Evolutionary conservation across 2,888 invertebrate species (phyloP), one percentile per base, ranked within the genome.

Genomic region (Phymatocera aterrima): DNA sequence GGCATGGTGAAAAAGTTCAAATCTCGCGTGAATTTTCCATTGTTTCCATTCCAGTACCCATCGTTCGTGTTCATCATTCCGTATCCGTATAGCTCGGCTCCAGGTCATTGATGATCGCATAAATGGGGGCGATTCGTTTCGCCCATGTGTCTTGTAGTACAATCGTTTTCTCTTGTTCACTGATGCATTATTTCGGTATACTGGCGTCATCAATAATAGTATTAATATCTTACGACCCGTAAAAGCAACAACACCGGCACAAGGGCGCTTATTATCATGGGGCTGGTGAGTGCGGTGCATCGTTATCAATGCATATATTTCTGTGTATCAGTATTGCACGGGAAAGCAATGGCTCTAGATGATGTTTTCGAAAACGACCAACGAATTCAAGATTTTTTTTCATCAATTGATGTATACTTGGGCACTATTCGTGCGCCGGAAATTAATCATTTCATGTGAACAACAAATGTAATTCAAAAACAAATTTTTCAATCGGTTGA

Each of bases 101-200:
- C 72, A 34, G 51, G 48, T 72, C 72, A 72, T 72, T 72, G 8
- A 48, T 48, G 48, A 51, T 72, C 28, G 72, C 18, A 51, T 51
- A 72, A 72, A 72, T 72, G 51, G 48, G 72, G 72, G 51, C 72
- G 34, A 72, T 72, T 72, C 72, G 72, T 51, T 72, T 48, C 72
- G 72, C 72, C 72, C 72, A 72, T 72, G 72, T 48, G 72, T 72
- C 28, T 72, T 34, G 10, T 12, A 10, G 15, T 51, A 48, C 18
- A 46, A 72, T 72, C 72, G 24, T 31, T 72, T 72, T 72, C 18
- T 51, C 48, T 31, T 51, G 48, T 51, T 15, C 72, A 72, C 48
- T 18, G 72, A 48, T 34, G 34, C 48, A 72, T 34, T 24, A 28
- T 46, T 15, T 64, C 10, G 61, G 34, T 37, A 8, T 37, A 64